Conservation (phyloP, 2,888 invertebrate genomes). For the Melinaea menophilus region DNA sequence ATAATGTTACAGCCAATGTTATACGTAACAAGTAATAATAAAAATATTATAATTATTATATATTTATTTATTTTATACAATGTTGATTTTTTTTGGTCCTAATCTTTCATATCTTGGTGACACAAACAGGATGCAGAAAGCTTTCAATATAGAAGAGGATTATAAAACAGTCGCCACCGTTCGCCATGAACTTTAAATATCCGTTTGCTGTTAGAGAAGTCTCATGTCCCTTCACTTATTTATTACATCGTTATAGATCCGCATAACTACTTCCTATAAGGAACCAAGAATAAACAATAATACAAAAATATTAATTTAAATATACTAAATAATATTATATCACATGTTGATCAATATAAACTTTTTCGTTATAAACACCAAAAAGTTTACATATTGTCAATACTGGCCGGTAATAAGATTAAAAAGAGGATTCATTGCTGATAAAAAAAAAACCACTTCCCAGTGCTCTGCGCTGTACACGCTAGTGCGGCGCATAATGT, state of each 20-base stretch:
- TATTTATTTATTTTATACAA: too few species aligned
- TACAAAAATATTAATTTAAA: background rate
- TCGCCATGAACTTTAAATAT: slow-evolving; percentile 29
- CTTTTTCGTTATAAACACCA: background rate
- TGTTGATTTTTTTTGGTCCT: background rate
- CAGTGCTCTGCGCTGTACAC: slow-evolving; percentile 33
- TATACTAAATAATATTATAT: too few species aligned
- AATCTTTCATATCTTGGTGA: background rate
- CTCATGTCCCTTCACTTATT: slow-evolving; percentile 19
- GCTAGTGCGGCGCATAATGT: slow-evolving; percentile 41
- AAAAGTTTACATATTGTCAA: background rate
- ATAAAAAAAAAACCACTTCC: slow-evolving; percentile 5
- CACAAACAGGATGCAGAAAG: slow-evolving; percentile 18
- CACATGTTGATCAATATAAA: background rate
- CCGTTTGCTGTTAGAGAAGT: slow-evolving; percentile 15
- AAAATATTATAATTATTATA: too few species aligned
- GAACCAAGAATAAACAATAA: slow-evolving; percentile 2
- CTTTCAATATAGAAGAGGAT: background rate
- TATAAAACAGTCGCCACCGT: slow-evolving; percentile 8
- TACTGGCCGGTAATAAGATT: slow-evolving; percentile 1
- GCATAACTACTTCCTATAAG: slow-evolving; percentile 3
- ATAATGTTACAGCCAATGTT: slow-evolving; percentile 15
- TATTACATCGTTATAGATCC: slow-evolving; percentile 3
- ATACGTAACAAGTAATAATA: slow-evolving; percentile 1
- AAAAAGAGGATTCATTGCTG: background rate